Evolutionary conservation across 2,888 invertebrate genomes (phyloP).

Genomic region (Agrenia bidenticulata): DNA sequence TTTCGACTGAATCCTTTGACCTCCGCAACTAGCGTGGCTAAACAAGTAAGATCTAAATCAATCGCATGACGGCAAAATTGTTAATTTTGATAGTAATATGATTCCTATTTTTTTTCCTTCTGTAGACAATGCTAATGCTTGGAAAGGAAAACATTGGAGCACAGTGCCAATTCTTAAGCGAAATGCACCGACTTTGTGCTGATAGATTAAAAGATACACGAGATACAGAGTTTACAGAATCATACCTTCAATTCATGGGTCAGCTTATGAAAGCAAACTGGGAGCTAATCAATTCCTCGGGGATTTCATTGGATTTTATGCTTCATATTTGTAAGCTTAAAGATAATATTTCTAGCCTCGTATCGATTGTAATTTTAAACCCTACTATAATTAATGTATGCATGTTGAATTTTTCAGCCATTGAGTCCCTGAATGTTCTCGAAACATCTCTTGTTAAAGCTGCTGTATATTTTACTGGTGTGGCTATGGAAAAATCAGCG

Average conservation of each 20-base stretch:
- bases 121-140: conserved; percentile 50
- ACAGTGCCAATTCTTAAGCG: conserved; percentile 46
- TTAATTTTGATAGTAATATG: no score
- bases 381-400: no score
- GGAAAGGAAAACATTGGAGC: conserved; percentile 46
- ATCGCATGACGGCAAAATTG: background rate
- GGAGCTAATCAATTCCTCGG: conserved; percentile 42
- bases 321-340: conserved; percentile 41
- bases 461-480: conserved; percentile 42
- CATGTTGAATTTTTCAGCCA: conserved; percentile 36
- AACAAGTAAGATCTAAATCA: conserved; percentile 37
- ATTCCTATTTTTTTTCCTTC: conserved; percentile 8
- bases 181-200: conserved; percentile 43
- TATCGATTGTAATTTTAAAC: no score
- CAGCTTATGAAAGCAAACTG: conserved; percentile 42
- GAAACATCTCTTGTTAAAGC: conserved; percentile 47
- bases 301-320: conserved; percentile 39
- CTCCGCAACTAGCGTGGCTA: conserved; percentile 43
- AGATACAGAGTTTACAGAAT: conserved; percentile 50
- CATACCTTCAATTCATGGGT: conserved; percentile 46
- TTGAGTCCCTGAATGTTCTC: conserved; percentile 39
- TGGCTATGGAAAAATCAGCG: conserved; percentile 38
- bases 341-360: no score
- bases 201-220: conserved; percentile 43
- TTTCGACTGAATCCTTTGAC: conserved; percentile 45